Base-by-base conservation (phyloP, 2,797 vertebrate genomes). In the Scolopax bukidnonensis region DNA sequence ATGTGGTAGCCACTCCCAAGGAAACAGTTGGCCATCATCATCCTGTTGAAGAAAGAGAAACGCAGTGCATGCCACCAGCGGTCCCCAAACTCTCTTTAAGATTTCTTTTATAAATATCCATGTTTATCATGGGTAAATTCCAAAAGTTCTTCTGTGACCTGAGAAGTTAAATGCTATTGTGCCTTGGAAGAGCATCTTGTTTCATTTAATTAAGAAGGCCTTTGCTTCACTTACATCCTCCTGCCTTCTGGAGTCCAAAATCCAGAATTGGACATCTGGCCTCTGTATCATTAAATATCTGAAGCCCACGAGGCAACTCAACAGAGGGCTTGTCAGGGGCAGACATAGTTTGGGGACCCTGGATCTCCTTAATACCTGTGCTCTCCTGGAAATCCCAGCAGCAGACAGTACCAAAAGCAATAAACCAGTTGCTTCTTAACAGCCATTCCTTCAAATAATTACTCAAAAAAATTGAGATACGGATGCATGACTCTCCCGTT, bases 321-420 rank as follows among this genome's bases (percentile, higher is more conserved):
- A 28, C 18, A 33, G 8, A 30, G 56, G 33, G 30, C 25, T 50
- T 0, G 0, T 21, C 0, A 1, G 16, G 6, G 3, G 6, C 23
- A 36, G 41, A 36, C 0, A 9, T 19, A 24, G 18, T 23, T 3
- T 57, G 50, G 32, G 10, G 8, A 71, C 50, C 7, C 43, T 70
- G 32, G 16, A 51, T 57, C 16, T 59, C 73, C n/a, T 43, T 38
- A 21, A 38, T 6, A 27, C 27, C 32, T 54, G 19, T 40, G 19
- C 33, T 47, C 32, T 51, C 41, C 79, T 57, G 38, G 28, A 70
- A 77, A 43, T 14, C 16, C 16, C 38, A 40, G n/a, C 28, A 83
- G 41, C 8, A 41, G 21, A 43, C 21, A 43, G 10, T 9, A 45
- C 24, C 27, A 18, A 84, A 51, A 40, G 28, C 51, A 71, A 59